phyloP scores from a whole-genome alignment of 2,888 invertebrate species.

The Halocaridina rubra region DNA sequence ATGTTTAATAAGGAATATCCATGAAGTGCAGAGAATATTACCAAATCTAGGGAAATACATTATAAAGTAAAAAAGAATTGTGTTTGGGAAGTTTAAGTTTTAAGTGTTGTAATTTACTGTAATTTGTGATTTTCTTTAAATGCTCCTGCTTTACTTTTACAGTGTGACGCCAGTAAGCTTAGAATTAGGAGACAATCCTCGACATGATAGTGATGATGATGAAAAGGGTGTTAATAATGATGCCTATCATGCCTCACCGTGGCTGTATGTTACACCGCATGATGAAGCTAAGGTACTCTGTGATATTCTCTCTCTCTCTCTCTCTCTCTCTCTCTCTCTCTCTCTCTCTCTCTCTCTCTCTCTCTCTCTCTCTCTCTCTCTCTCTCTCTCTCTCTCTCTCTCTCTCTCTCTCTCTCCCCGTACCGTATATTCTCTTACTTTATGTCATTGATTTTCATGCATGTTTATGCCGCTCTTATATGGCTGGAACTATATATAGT shows the following conservation, averaged over 20 bases:
- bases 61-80: too few species aligned
- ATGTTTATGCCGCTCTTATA: too few species aligned
- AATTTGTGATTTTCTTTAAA: too few species aligned
- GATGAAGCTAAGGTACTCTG: conserved; percentile 73
- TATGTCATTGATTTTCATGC: too few species aligned
- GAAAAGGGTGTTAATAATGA: conserved; percentile 78
- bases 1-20: too few species aligned
- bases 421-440: not conserved
- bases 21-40: too few species aligned
- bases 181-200: conserved; percentile 58
- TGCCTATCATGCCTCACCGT: conserved; percentile 78
- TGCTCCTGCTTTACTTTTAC: not conserved
- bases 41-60: too few species aligned
- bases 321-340: not conserved
- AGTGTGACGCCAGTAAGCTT: conserved; percentile 57
- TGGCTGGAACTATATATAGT: too few species aligned
- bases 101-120: too few species aligned
- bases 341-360: not conserved
- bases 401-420: not conserved
- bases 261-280: conserved; percentile 81
- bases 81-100: too few species aligned
- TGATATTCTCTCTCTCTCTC: not conserved
- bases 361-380: not conserved
- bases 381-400: not conserved
- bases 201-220: conserved; percentile 58